Conservation (phyloP, 2,888 invertebrate species). For the Nomada fucata region DNA sequence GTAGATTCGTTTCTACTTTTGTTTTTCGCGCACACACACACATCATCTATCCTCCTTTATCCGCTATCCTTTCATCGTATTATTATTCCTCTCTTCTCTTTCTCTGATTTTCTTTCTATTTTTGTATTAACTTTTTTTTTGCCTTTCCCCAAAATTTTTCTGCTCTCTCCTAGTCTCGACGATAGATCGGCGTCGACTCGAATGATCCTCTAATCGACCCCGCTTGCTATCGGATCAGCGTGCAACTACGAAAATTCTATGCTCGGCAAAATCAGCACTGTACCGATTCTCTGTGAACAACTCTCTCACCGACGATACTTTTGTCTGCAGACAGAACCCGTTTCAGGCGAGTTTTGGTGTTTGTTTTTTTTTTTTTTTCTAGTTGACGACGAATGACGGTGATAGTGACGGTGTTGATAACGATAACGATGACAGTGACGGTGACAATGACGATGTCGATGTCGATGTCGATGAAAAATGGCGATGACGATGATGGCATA, state of each 20-base stretch:
- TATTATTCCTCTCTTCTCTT: background rate
- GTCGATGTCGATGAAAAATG: conserved; percentile 69
- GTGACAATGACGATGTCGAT: conserved; percentile 51
- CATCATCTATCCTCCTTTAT: conserved; percentile 39
- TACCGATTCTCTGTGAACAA: conserved; percentile 23
- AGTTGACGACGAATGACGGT: conserved; percentile 63
- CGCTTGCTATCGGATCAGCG: conserved; percentile 29
- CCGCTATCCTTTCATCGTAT: conserved; percentile 38
- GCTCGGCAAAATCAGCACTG: conserved; percentile 46
- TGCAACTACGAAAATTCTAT: conserved; percentile 45
- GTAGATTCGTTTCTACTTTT: conserved; percentile 55
- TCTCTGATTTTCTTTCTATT: background rate
- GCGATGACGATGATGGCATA: conserved; percentile 78
- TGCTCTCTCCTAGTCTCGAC: background rate
- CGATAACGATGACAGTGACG: conserved; percentile 65
- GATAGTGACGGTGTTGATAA: conserved; percentile 59
- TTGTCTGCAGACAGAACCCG: conserved; percentile 35
- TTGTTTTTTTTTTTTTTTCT: conserved; percentile 21
- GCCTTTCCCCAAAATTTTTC: too few species aligned
- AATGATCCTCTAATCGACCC: conserved; percentile 20
- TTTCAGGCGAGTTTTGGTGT: conserved; percentile 66
- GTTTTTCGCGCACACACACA: conserved; percentile 27
- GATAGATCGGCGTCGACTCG: conserved; percentile 32
- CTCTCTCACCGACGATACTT: conserved; percentile 40
- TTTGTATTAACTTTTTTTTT: background rate